phyloP scores from a whole-genome alignment of 2,888 invertebrate genomes.

The Leptinotarsa haldemani region DNA sequence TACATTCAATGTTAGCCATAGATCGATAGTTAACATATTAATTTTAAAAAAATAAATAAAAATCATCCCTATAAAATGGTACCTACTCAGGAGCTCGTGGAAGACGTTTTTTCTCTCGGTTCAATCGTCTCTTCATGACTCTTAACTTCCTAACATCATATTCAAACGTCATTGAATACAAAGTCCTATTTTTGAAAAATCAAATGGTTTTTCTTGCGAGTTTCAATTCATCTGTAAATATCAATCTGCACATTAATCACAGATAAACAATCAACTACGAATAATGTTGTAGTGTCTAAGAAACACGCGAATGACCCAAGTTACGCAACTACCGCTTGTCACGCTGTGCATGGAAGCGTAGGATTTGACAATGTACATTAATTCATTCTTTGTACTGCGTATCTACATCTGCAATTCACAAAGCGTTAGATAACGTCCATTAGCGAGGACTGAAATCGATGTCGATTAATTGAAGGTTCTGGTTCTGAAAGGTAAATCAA shows the following conservation, averaged over 20 bases:
- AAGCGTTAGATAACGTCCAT: conserved; percentile 24
- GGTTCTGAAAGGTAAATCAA: conserved; percentile 12
- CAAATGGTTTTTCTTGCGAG: background rate
- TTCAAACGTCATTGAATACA: background rate
- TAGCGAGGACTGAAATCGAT: conserved; percentile 20
- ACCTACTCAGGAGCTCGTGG: too few species aligned
- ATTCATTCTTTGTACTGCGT: conserved; percentile 20
- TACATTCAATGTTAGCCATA: too few species aligned
- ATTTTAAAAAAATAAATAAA: too few species aligned
- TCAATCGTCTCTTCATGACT: background rate
- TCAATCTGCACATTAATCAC: background rate
- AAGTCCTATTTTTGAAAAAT: background rate
- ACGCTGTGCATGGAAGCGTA: conserved; percentile 28
- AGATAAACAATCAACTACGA: conserved; percentile 3
- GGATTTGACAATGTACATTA: conserved; percentile 27
- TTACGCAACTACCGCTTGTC: conserved; percentile 29
- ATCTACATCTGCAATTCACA: conserved; percentile 23
- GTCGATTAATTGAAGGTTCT: conserved; percentile 13
- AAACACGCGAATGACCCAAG: conserved; percentile 18
- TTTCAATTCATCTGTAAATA: background rate
- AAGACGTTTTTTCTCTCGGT: too few species aligned
- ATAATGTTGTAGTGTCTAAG: background rate
- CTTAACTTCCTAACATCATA: background rate
- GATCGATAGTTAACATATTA: too few species aligned
- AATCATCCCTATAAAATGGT: too few species aligned